A percentile compares a stretch with the other conserved stretches of the same genome.
These are phyloP conservation scores for Myotis findleyi DNA, from an alignment of 2,797 vertebrate genomes.

Conservation along the genomic window DNA sequence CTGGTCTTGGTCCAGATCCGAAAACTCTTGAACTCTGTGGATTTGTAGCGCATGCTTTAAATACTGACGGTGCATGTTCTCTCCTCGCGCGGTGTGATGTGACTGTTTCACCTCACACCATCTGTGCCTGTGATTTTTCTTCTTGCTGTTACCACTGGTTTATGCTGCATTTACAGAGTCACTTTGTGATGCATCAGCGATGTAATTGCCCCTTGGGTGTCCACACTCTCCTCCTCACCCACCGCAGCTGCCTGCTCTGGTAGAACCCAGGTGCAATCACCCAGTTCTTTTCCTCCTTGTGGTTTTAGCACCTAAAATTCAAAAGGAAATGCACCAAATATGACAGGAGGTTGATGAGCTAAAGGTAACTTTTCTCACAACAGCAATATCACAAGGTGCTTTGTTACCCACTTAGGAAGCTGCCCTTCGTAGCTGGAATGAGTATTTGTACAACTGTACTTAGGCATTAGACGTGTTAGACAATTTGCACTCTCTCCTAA, in stretches of 20 bases:
- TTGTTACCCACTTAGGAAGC: not conserved
- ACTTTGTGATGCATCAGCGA: not conserved
- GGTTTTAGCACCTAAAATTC: not conserved
- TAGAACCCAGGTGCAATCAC: not conserved
- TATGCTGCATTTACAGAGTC: not conserved
- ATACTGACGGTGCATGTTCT: fast-evolving
- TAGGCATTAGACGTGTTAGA: not conserved
- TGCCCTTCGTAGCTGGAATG: not conserved
- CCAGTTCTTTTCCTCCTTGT: not conserved
- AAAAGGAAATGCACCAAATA: not conserved
- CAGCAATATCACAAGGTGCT: not conserved
- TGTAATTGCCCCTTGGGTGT: not conserved
- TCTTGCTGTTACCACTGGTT: not conserved
- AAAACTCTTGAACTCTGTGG: not conserved
- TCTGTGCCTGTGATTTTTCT: not conserved
- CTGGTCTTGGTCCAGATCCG: not conserved
- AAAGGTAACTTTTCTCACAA: not conserved
- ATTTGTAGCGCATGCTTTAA: not conserved
- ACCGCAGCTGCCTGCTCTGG: not conserved
- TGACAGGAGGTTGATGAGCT: not conserved
- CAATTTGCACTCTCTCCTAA: not conserved
- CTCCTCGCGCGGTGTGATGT: fast-evolving
- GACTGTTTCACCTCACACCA: not conserved
- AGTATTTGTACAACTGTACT: not conserved
- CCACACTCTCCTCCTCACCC: not conserved